Conservation (phyloP, 2,113 vertebrate species). For the Plotosus lineatus region DNA sequence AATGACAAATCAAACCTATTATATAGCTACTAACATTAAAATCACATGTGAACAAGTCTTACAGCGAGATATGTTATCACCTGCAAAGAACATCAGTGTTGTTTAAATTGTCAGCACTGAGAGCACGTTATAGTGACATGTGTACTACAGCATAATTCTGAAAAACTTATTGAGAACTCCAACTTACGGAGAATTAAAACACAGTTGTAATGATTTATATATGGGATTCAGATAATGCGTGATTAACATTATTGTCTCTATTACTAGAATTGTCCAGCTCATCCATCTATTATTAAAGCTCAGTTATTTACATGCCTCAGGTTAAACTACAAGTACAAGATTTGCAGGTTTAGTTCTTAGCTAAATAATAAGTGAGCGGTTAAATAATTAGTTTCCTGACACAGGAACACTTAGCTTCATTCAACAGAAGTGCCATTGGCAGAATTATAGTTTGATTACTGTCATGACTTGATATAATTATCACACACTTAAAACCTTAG, state of each 20-base stretch:
- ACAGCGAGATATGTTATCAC: not conserved
- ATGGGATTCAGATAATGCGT: not conserved
- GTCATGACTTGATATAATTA: not conserved
- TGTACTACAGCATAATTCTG: not conserved
- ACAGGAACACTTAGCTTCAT: not conserved
- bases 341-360: not conserved
- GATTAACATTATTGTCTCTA: not conserved
- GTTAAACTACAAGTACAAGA: not conserved
- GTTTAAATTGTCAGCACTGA: not conserved
- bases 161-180: not conserved
- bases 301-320: not conserved
- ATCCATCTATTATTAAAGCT: not conserved
- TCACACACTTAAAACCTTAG: not conserved
- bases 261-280: not conserved
- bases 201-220: not conserved
- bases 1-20: not conserved
- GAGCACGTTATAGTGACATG: not conserved
- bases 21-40: not conserved
- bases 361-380: not conserved
- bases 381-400: not conserved
- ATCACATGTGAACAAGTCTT: not conserved
- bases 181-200: not conserved
- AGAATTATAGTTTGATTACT: not conserved
- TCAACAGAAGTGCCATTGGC: not conserved
- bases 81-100: not conserved